Evolutionary conservation across 2,797 vertebrate genomes (phyloP), one percentile per base, ranked within the genome.

Genomic region (Danionella dracula): DNA sequence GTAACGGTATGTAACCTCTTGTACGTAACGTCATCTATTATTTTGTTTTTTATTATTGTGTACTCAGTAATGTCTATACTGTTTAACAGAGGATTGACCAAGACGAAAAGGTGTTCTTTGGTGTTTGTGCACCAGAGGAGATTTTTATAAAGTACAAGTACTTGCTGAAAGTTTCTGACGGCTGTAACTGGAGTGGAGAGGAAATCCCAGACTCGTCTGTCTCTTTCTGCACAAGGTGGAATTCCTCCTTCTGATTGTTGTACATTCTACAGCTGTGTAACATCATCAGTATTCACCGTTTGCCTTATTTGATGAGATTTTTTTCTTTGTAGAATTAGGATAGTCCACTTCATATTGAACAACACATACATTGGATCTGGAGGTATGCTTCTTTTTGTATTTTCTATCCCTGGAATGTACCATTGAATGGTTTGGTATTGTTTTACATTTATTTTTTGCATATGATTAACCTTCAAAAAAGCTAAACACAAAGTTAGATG

Each of bases 301-400:
- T n/a, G n/a, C n/a, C n/a, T n/a, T n/a, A n/a, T n/a, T n/a, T n/a
- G n/a, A n/a, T n/a, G n/a, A n/a, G n/a, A n/a, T 27, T 27, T 3
- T 27, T 5, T 66, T 32, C 61, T 75, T 83, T 65, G 9, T 76
- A 97, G 94, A 76, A 94, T 96, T 71, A 82, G 91, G 68, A 82
- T 96, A 0, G 87, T 93, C 56, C 17, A 89, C 79, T 95, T 88
- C 49, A 82, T 95, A 66, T 81, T 94, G 59, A 34, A 80, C 1
- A 76, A 84, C 38, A 93, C 85, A 0, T 0, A 41, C 77, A 78
- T 83, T 61, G 2, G 83, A 82, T 90, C 83, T 82, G 90, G 80
- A 77, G 78, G 87, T 85, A 17, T n/a, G n/a, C n/a, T n/a, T n/a
- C 0, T 74, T 78, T 49, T 40, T 50, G 27, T 19, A 53, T 60